These are phyloP conservation scores for Scaptodrosophila latifasciaeformis DNA, from an alignment of 2,888 invertebrate genomes.

Conservation along the genomic window DNA sequence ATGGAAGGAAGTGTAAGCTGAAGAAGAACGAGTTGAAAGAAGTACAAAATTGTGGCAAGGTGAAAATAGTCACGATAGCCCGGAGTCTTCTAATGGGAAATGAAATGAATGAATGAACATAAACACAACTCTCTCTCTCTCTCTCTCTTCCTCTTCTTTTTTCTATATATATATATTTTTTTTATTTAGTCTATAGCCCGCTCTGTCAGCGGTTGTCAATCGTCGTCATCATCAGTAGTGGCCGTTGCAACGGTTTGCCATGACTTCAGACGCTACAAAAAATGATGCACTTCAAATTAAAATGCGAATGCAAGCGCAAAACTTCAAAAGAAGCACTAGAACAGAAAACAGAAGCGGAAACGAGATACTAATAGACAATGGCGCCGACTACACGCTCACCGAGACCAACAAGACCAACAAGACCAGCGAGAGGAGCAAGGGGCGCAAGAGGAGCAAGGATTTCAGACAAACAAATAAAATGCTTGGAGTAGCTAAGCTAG, in stretches of 20 bases:
- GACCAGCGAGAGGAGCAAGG: background rate
- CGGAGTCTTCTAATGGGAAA: conserved; percentile 57
- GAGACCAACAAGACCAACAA: conserved; percentile 3
- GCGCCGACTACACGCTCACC: conserved; percentile 11
- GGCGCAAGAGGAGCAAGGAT: background rate
- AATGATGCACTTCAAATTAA: conserved; percentile 68
- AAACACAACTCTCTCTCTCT: conserved; percentile 59
- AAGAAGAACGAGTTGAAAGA: too few relatives aligned
- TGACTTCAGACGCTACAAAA: conserved; percentile 41
- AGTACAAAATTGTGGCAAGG: too few relatives aligned
- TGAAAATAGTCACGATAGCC: background rate
- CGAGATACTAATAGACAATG: conserved; percentile 68
- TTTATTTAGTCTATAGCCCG: too few relatives aligned
- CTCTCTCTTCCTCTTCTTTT: conserved; percentile 16
- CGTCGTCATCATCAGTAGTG: too few relatives aligned
- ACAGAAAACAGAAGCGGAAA: conserved; percentile 66
- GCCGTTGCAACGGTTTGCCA: too few relatives aligned
- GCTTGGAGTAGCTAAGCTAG: too few relatives aligned
- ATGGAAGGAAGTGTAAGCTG: conserved; percentile 35
- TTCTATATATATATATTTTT: too few relatives aligned
- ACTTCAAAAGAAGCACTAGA: conserved; percentile 67
- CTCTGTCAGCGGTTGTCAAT: too few relatives aligned
- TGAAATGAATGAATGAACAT: conserved; percentile 68
- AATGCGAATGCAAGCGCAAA: conserved; percentile 67
- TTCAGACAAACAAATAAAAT: too few relatives aligned